Base-by-base conservation (phyloP, 2,888 invertebrate genomes). In the Drosophila conformis region DNA sequence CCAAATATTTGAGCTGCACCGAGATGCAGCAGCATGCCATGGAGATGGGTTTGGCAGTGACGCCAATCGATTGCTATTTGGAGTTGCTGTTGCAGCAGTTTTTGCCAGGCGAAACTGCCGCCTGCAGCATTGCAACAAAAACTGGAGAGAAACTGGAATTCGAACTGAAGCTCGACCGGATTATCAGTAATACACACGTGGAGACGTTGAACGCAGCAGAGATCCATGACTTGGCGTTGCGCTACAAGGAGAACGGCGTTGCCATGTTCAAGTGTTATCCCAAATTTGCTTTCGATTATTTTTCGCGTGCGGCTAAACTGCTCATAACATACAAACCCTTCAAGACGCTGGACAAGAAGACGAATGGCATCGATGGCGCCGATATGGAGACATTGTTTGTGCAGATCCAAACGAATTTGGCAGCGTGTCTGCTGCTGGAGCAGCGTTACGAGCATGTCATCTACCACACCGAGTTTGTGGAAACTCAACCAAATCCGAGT, bases 351-450 rank as follows among this genome's bases (percentile, higher is more conserved):
- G 94, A 94, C 49, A 94, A 94, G 4, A 93, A 73, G 38, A 57
- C 59, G 2, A 89, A 92, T 68, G 90, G 90, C 5, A 76, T 92
- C 3, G 80, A 90, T 15, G 83, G 83, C 0, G 91, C 93, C 11
- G 94, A 95, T 65, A 93, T 96, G 76, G 91, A 94, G 42, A 93
- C 93, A 60, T 91, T 96, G 11, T 95, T 96, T 91, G 93, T 95
- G 13, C 95, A 95, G 80, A 93, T 97, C 11, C 97, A 96, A 91
- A 96, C 96, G 80, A 98, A 98, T 92, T 93, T 98, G 91, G 96
- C 97, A 0, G 96, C 96, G 53, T 97, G 97, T 91, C 96, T 97
- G 83, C 94, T 97, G 27, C 95, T 95, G 74, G 94, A 94, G 73
- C 92, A 95, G 13, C 95, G 96, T 77, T 96, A 95, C 92, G 94